Conservation (phyloP, 2,113 vertebrate genomes). For the Hydrochoerus hydrochaeris region DNA sequence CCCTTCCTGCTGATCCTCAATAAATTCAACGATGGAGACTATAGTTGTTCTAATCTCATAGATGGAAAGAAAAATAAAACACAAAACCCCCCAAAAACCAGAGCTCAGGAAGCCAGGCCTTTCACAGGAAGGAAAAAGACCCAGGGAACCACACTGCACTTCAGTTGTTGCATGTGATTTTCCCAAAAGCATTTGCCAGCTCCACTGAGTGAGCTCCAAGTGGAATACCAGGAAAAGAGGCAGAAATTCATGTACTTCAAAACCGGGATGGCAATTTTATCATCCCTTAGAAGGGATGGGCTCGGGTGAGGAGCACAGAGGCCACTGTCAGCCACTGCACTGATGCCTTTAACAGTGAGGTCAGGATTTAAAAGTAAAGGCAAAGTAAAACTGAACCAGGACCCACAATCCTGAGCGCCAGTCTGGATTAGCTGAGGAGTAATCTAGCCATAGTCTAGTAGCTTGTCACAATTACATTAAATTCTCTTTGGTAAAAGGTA, state of each 20-base stretch:
- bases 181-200: no score
- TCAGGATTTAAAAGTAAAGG: neutral
- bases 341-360: neutral
- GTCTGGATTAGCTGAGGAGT: neutral
- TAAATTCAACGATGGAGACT: neutral
- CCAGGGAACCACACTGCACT: neutral
- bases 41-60: neutral
- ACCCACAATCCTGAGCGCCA: neutral
- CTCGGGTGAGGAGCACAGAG: neutral
- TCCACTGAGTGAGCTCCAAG: fast-evolving
- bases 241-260: neutral
- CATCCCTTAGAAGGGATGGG: no score
- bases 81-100: neutral
- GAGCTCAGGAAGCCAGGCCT: neutral
- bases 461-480: neutral
- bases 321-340: neutral
- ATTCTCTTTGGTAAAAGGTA: neutral
- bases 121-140: neutral
- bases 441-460: neutral
- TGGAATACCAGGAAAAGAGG: neutral
- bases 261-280: no score
- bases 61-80: neutral
- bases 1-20: neutral
- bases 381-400: neutral
- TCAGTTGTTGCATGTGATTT: neutral